Conservation (phyloP, 2,113 vertebrate genomes). For the Pipra filicauda region DNA sequence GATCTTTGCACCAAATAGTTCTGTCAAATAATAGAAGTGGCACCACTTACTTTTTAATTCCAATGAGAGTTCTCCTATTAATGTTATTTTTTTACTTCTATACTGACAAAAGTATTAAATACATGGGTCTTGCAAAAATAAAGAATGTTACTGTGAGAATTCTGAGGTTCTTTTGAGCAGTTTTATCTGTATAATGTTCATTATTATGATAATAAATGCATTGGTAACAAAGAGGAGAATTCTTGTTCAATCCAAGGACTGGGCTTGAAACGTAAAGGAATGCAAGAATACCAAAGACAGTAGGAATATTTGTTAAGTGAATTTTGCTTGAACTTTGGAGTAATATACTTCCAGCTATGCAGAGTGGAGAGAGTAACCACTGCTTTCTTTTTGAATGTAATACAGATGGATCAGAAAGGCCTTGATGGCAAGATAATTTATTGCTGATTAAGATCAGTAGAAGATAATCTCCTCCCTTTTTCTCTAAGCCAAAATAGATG, state of each 20-base stretch:
- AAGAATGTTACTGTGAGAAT: not conserved
- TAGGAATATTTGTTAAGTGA: not conserved
- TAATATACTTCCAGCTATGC: not conserved
- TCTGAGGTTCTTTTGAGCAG: not conserved
- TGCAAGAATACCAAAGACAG: not conserved
- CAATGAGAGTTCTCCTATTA: not conserved
- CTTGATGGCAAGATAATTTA: not conserved
- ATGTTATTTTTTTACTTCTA: not conserved
- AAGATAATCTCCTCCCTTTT: not conserved
- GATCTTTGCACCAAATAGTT: not conserved
- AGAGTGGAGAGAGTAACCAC: not conserved
- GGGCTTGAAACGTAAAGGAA: not conserved
- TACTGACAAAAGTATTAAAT: not conserved
- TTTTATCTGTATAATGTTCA: not conserved
- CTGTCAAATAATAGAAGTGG: not conserved
- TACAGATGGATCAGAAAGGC: not conserved
- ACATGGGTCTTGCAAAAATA: not conserved
- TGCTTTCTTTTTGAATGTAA: not conserved
- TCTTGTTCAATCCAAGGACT: not conserved
- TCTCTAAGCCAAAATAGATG: not conserved
- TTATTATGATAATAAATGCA: not conserved
- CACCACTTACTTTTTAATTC: not conserved
- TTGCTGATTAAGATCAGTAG: not conserved
- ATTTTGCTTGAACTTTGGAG: not conserved
- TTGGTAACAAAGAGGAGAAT: not conserved